phyloP scores from a whole-genome alignment of 1,140 invertebrate species.

The Cydia splendana region DNA sequence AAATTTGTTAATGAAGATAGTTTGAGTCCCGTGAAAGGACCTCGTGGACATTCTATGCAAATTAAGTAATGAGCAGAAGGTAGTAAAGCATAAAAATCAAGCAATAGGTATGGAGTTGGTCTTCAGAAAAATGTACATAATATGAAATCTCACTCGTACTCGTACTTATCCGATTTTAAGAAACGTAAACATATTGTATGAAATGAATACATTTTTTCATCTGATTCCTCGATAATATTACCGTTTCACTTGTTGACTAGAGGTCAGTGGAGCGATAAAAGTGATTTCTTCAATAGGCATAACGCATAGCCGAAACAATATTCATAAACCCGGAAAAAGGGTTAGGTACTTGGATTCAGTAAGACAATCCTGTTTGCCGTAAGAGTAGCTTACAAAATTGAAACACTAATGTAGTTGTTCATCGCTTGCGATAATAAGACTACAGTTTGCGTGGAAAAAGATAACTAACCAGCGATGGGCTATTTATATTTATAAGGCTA shows the following conservation, averaged over 20 bases:
- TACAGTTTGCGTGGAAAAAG: background rate
- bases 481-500: too few relatives aligned
- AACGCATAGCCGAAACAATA: background rate
- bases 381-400: background rate
- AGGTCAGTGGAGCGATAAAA: background rate
- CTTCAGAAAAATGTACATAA: too few relatives aligned
- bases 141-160: background rate
- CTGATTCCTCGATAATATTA: background rate
- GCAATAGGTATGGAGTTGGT: too few relatives aligned
- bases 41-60: too few relatives aligned
- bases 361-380: constrained; percentile 11
- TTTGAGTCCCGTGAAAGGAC: too few relatives aligned
- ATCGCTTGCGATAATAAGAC: background rate
- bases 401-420: background rate
- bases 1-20: too few relatives aligned
- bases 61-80: background rate
- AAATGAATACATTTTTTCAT: background rate
- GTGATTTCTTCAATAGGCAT: background rate
- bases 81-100: background rate
- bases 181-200: background rate
- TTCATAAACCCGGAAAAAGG: constrained; percentile 12
- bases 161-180: background rate
- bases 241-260: background rate
- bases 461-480: background rate
- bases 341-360: background rate